Conservation (phyloP, 2,797 vertebrate species). For the Labeo calbasu region DNA sequence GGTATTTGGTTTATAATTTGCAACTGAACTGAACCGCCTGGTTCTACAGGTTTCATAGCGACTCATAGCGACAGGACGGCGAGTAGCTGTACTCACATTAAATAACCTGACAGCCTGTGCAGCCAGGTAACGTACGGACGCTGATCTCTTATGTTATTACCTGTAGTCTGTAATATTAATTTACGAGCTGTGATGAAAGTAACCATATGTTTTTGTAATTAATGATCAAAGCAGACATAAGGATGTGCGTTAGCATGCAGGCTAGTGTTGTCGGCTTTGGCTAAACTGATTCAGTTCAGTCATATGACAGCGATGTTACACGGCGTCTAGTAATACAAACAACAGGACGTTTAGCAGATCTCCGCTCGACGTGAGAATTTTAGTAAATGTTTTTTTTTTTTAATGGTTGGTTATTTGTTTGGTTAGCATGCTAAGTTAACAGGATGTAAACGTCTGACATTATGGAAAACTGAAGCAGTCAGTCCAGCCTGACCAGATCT, state of each 20-base stretch:
- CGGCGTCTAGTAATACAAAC: background rate
- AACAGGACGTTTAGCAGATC: background rate
- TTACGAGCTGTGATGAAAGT: background rate
- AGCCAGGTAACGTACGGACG: slow-evolving; percentile 21
- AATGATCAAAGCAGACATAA: background rate
- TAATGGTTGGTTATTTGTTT: background rate
- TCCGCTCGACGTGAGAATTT: background rate
- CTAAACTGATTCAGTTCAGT: slow-evolving; percentile 11
- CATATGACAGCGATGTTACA: background rate
- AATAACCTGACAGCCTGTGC: slow-evolving; percentile 12
- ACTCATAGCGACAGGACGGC: background rate
- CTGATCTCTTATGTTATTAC: background rate
- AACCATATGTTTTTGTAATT: background rate
- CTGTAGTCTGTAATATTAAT: background rate
- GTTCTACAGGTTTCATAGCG: slow-evolving; percentile 29
- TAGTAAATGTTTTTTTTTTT: background rate
- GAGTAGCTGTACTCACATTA: background rate
- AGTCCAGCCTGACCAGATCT: slow-evolving; percentile 6
- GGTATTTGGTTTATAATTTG: background rate
- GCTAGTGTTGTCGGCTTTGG: background rate
- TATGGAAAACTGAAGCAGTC: slow-evolving; percentile 15
- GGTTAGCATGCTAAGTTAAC: slow-evolving; percentile 32
- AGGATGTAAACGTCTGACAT: background rate
- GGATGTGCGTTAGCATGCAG: slow-evolving; percentile 31
- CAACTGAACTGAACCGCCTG: background rate